A percentile compares a stretch with the other conserved stretches of the same genome.
Evolutionary conservation across 2,888 invertebrate species (phyloP).

Genomic region (Belgica antarctica): DNA sequence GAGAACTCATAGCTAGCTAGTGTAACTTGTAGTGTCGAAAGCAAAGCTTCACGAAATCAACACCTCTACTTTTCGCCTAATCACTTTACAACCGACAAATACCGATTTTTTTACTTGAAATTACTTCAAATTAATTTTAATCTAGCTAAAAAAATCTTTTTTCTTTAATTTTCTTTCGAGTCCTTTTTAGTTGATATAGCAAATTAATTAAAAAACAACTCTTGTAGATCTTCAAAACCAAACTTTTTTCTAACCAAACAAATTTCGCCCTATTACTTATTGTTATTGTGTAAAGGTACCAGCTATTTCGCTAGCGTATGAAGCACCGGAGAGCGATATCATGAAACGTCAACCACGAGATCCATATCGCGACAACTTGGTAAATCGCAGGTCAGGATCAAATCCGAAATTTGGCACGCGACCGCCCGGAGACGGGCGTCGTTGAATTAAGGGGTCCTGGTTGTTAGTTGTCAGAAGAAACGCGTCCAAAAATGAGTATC

Average conservation of each 20-base stretch:
- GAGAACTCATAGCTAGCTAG: no score
- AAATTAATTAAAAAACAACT: background rate
- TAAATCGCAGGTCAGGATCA: conserved; percentile 85
- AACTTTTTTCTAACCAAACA: background rate
- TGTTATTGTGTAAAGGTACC: conserved; percentile 71
- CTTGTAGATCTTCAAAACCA: background rate
- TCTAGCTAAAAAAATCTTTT: no score
- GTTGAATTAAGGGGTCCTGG: conserved; percentile 5
- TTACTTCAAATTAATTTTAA: no score
- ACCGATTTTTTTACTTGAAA: no score
- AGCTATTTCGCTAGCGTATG: conserved; percentile 98
- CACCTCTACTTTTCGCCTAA: no score
- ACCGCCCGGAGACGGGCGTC: background rate
- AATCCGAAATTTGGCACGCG: no score
- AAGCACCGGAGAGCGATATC: conserved; percentile 98
- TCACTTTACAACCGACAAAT: no score
- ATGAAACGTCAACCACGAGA: conserved; percentile 98
- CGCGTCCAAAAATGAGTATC: background rate
- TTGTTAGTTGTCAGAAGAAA: conserved; percentile 16
- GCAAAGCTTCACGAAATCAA: no score
- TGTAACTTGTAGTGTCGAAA: no score
- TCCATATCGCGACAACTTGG: conserved; percentile 97
- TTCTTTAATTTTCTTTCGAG: background rate
- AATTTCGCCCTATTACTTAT: conserved; percentile 24
- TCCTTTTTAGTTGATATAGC: background rate